Evolutionary conservation across 2,113 vertebrate species (phyloP), one percentile per base, ranked within the genome.

Genomic region (Charina bottae): DNA sequence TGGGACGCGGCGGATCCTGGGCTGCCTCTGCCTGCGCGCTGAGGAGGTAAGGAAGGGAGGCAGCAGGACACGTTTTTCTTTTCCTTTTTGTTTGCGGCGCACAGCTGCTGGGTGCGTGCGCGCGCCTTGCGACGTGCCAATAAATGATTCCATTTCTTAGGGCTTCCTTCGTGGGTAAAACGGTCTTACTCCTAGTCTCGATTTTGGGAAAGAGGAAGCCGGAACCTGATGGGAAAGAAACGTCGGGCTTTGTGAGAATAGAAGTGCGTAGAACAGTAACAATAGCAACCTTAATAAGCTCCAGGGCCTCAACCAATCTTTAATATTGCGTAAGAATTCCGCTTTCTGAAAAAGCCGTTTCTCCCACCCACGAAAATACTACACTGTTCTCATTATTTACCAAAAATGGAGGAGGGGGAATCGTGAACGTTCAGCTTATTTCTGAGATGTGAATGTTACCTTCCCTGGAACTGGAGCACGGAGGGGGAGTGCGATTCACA

Each of bases 1-100:
- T 84, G 68, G 89, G 89, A 72, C 92, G 15, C 17, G 68, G 85
- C 89, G n/a, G 56, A 72, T 23, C 85, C 53, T 46, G 89, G 85
- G 68, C 92, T 90, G 89, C 49, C 56, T 58, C 49, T 84, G 58
- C 46, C 78, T 85, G 33, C 49, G 49, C 58, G 19, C 58, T 8
- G 72, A 49, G 89, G 87, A 90, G 89, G 89, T 90, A 90, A 90
- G 89, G 28, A 19, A 1, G 5, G 4, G 49, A 49, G 24, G 83
- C 37, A 4, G 78, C 28, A 5, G 85, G 62, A 26, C 55, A 15
- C 85, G 42, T 59, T 78, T 53, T 85, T 28, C 42, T 84, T 24
- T 84, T 24, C 64, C 54, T 93, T 83, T 83, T 83, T 60, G 89
- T 53, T 83, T 21, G 42, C 83, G 6, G 10, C n/a, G 42, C 83